Percentiles rank a stretch among this genome's conserved stretches.
Conservation (phyloP, 2,797 vertebrate genomes). For the Amazona finschi region DNA sequence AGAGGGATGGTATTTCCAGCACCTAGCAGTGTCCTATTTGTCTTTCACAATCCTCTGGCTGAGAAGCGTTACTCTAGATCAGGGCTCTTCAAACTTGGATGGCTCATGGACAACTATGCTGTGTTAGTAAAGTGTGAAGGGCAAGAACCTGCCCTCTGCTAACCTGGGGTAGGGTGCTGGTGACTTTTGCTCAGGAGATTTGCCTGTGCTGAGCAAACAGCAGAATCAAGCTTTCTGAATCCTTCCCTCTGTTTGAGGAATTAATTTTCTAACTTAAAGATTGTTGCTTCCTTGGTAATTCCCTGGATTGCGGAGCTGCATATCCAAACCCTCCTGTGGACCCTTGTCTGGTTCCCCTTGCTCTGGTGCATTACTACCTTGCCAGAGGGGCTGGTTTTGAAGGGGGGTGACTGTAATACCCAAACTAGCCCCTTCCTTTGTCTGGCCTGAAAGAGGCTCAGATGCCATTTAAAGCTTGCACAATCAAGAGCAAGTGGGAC, state of each 20-base stretch:
- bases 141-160: not conserved
- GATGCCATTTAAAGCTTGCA: conserved; percentile 6
- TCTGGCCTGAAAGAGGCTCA: not conserved
- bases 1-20: not conserved
- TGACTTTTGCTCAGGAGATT: not conserved
- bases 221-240: not conserved
- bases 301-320: not conserved
- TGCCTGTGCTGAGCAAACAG: not conserved
- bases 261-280: not conserved
- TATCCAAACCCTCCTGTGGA: not conserved
- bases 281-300: not conserved
- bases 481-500: not conserved
- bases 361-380: not conserved
- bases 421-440: not conserved
- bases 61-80: not conserved
- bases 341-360: not conserved
- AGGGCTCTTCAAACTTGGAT: not conserved
- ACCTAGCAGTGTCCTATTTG: not conserved
- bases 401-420: not conserved
- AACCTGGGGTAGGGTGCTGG: not conserved
- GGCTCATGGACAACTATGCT: not conserved
- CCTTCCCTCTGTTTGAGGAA: not conserved
- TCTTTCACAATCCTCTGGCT: not conserved
- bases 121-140: not conserved
- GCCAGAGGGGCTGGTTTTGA: not conserved